Evolutionary conservation across 2,113 vertebrate genomes (phyloP).

Genomic region (Bos indicus): DNA sequence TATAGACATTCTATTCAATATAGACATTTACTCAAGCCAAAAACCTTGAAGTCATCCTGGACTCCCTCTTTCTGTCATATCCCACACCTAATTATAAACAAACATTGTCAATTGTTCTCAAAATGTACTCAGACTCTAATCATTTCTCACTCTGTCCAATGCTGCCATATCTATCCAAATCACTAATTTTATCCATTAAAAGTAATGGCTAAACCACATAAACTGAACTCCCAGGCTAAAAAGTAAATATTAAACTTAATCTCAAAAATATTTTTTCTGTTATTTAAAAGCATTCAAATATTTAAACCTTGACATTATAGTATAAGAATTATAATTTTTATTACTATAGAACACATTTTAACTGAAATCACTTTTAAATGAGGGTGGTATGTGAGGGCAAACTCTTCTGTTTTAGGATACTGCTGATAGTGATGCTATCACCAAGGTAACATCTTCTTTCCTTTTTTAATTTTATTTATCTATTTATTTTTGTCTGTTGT

Average conservation of each 20-base stretch:
- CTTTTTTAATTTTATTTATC: not conserved
- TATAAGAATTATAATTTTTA: not conserved
- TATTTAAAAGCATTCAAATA: not conserved
- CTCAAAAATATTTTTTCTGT: not conserved
- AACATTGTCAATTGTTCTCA: not conserved
- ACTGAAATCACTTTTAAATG: not conserved
- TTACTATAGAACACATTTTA: not conserved
- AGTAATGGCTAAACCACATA: not conserved
- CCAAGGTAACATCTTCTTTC: not conserved
- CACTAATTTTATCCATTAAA: not conserved
- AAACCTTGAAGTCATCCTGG: not conserved
- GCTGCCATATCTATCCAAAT: not conserved
- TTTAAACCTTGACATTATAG: not conserved
- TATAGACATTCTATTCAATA: not conserved
- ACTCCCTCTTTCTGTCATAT: not conserved
- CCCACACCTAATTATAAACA: not conserved
- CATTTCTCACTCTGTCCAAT: not conserved
- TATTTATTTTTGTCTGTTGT: not conserved
- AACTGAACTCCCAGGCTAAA: not conserved
- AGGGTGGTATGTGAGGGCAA: not conserved
- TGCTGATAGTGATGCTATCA: not conserved
- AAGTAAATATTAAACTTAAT: not conserved
- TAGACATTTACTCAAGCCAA: not conserved
- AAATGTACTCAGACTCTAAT: not conserved
- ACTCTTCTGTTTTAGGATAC: not conserved